Conservation (phyloP, 2,113 vertebrate species). For the Etheostoma cragini region DNA sequence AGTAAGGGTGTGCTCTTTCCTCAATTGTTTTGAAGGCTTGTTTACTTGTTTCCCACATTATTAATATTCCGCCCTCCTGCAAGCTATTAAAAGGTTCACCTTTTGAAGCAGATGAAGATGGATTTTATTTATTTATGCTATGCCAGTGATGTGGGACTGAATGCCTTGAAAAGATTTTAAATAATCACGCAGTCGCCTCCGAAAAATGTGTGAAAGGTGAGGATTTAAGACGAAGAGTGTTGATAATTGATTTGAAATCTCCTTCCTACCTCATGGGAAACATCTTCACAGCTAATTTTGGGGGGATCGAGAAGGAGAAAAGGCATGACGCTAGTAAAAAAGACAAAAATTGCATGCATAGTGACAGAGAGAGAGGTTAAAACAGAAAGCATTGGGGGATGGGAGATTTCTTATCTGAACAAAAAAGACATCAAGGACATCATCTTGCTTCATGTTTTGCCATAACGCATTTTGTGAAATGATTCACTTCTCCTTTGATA, state of each 20-base stretch:
- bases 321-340: not conserved
- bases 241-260: slow-evolving; percentile 32
- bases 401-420: slow-evolving; percentile 42
- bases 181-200: not conserved
- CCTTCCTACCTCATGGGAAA: slow-evolving; percentile 4
- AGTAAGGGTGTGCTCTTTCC: slow-evolving; percentile 28
- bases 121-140: slow-evolving; percentile 51
- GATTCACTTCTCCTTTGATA: slow-evolving; percentile 52
- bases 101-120: slow-evolving; percentile 46
- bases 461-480: slow-evolving; percentile 54
- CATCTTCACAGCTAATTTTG: slow-evolving; percentile 30
- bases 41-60: slow-evolving; percentile 50
- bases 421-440: slow-evolving; percentile 62
- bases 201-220: slow-evolving; percentile 11
- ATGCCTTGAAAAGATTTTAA: slow-evolving; percentile 25
- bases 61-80: slow-evolving; percentile 59
- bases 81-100: slow-evolving; percentile 54
- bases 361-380: slow-evolving; percentile 30
- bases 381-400: slow-evolving; percentile 47
- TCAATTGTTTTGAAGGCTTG: slow-evolving; percentile 58
- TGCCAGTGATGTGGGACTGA: not conserved
- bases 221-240: slow-evolving; percentile 3
- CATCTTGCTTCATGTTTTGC: slow-evolving; percentile 64
- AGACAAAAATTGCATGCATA: slow-evolving; percentile 6
- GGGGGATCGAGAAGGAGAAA: slow-evolving; percentile 27